These are phyloP conservation scores for Gila orcuttii DNA, from an alignment of 2,113 vertebrate species.

Conservation along the genomic window DNA sequence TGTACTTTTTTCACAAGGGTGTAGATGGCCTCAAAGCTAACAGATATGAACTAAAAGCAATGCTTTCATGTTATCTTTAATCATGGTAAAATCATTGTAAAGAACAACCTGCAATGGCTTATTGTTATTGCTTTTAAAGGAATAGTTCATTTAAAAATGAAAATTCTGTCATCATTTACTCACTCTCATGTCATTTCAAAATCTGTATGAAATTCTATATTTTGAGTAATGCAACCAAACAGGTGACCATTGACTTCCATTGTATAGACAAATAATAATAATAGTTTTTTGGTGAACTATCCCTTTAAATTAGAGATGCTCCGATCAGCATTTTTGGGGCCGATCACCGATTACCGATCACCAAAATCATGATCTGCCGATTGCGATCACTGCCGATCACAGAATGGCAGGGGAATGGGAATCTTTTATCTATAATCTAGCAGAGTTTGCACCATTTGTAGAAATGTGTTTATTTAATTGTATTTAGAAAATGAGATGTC, in stretches of 20 bases:
- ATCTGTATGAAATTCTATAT: background rate
- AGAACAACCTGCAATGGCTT: background rate
- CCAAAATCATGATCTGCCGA: too few relatives aligned
- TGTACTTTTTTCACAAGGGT: too few relatives aligned
- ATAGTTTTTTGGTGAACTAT: background rate
- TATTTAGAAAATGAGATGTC: too few relatives aligned
- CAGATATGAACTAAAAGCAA: background rate
- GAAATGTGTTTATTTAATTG: too few relatives aligned
- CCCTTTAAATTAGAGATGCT: conserved; percentile 16
- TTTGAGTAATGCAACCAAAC: background rate
- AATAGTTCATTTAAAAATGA: background rate
- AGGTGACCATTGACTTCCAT: background rate
- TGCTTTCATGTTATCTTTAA: background rate
- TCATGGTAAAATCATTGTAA: background rate
- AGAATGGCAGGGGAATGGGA: too few relatives aligned
- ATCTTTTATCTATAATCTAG: too few relatives aligned
- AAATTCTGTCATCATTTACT: background rate
- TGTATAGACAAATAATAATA: background rate
- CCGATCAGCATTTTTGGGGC: too few relatives aligned
- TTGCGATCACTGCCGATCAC: too few relatives aligned
- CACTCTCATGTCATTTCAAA: background rate
- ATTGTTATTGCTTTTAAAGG: background rate
- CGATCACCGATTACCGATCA: too few relatives aligned
- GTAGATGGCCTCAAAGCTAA: background rate
- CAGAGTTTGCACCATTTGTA: too few relatives aligned